Evolutionary conservation across 1,140 invertebrate species (phyloP).

Genomic region (Drosophila teissieri): DNA sequence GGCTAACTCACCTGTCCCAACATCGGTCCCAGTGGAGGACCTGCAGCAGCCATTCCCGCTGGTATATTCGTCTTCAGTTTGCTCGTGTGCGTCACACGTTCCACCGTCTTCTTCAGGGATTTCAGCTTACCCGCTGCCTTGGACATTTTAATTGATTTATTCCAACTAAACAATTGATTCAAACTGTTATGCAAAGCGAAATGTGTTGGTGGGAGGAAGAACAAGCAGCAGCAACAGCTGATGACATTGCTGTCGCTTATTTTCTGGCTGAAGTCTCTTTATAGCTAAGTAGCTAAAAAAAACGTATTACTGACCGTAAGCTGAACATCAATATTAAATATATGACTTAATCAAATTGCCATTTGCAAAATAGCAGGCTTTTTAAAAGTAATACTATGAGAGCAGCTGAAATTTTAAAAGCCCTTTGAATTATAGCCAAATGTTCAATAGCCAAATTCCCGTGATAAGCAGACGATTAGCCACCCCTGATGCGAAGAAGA

Average conservation of each 20-base stretch:
- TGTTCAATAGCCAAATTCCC: constrained; percentile 10
- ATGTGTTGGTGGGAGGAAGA: constrained; percentile 20
- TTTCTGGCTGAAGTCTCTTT: background rate
- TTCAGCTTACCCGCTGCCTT: constrained; percentile 88
- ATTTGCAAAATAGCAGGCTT: background rate
- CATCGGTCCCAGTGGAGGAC: constrained; percentile 95
- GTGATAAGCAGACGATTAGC: constrained; percentile 5
- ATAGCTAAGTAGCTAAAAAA: background rate
- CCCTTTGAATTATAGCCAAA: background rate
- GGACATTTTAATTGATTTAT: constrained; percentile 87
- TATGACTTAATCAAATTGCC: background rate
- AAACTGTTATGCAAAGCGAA: constrained; percentile 66
- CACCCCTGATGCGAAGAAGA: background rate
- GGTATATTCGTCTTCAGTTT: constrained; percentile 92
- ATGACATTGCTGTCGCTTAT: background rate
- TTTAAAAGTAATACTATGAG: background rate
- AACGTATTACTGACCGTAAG: too few species aligned
- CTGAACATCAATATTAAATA: too few species aligned
- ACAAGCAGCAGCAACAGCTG: constrained; percentile 20
- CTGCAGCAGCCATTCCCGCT: constrained; percentile 93
- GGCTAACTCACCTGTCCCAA: constrained; percentile 91
- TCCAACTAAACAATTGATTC: constrained; percentile 3
- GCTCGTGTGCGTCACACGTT: constrained; percentile 90
- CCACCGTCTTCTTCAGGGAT: constrained; percentile 88
- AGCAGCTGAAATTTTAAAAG: background rate